Conservation (phyloP, 2,888 invertebrate species). For the Stenchaetothrips biformis region DNA sequence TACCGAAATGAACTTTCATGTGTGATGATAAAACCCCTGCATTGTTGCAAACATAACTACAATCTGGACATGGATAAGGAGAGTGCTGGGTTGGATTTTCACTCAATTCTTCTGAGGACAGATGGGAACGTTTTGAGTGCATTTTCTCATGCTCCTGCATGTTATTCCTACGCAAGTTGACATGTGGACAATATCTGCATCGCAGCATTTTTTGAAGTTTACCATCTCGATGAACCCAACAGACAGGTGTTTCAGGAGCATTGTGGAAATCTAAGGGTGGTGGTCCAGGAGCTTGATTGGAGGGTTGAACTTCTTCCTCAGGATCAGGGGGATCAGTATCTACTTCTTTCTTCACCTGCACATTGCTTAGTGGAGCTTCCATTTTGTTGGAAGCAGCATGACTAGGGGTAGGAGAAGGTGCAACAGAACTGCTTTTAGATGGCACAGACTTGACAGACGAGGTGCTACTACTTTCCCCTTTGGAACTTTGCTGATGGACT, state of each 20-base stretch:
- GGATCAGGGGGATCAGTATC: neutral
- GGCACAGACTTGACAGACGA: neutral
- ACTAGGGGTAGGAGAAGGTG: neutral
- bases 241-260: conserved; percentile 61
- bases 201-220: conserved; percentile 76
- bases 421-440: neutral
- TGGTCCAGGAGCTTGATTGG: neutral
- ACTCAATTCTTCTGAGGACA: conserved; percentile 31
- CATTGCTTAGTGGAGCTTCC: neutral
- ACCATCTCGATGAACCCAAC: conserved; percentile 70
- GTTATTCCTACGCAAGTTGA: conserved; percentile 72
- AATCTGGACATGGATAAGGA: conserved; percentile 61
- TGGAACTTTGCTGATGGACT: conserved; percentile 51
- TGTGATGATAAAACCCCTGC: conserved; percentile 65
- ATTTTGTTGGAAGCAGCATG: no score
- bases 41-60: conserved; percentile 72
- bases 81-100: neutral
- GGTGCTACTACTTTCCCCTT: neutral
- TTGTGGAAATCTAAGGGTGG: conserved; percentile 7
- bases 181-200: conserved; percentile 78
- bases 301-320: neutral
- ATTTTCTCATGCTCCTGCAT: conserved; percentile 80
- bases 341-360: neutral
- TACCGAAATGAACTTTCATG: conserved; percentile 68
- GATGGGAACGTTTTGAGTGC: conserved; percentile 51